These are phyloP conservation scores for Tipula confusa DNA, from an alignment of 2,888 invertebrate species.

Conservation along the genomic window DNA sequence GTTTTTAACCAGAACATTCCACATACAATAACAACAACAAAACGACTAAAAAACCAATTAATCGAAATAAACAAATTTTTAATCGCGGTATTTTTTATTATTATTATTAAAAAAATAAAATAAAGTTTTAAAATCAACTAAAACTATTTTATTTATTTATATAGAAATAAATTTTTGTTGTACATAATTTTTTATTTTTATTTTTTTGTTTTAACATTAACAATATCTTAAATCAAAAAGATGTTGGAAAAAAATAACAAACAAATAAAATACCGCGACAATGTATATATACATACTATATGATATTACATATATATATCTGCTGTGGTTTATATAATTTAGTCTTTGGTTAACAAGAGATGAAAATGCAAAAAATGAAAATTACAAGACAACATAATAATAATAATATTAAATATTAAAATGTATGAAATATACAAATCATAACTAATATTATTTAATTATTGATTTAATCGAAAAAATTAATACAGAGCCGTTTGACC, in stretches of 20 bases:
- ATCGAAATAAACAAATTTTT: constrained; percentile 25
- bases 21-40: background rate
- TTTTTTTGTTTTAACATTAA: background rate
- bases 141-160: background rate
- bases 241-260: background rate
- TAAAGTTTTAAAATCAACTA: constrained; percentile 1
- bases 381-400: background rate
- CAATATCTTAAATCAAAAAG: constrained; percentile 20
- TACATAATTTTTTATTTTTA: background rate
- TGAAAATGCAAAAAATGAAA: background rate
- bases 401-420: background rate
- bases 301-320: too few relatives aligned
- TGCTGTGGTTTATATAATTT: too few relatives aligned
- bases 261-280: background rate
- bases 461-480: too few relatives aligned
- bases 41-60: background rate
- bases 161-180: background rate
- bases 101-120: background rate
- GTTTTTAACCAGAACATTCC: background rate
- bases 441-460: too few relatives aligned
- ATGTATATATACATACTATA: too few relatives aligned
- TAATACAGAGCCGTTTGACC: too few relatives aligned
- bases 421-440: too few relatives aligned
- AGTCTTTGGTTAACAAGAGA: background rate
- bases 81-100: constrained; percentile 12